Conservation (phyloP, 2,888 invertebrate genomes). For the Temnothorax rugatulus region DNA sequence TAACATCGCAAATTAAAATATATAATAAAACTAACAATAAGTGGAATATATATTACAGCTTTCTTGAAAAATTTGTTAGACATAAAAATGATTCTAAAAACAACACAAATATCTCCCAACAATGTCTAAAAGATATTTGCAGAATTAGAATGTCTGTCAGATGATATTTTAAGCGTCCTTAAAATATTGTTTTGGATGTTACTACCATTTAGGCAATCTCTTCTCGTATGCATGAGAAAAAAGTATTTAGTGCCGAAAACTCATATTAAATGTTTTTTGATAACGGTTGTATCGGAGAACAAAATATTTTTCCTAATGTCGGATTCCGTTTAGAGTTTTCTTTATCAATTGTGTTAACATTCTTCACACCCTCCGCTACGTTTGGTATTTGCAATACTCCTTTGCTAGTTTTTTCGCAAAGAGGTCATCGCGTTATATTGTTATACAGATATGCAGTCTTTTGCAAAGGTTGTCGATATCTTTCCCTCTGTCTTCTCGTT, state of each 20-base stretch:
- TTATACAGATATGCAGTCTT: slow-evolving; percentile 14
- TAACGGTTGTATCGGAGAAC: not conserved
- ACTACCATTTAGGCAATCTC: slow-evolving; percentile 14
- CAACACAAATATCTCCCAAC: not conserved
- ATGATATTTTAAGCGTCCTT: not conserved
- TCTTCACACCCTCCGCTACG: not conserved
- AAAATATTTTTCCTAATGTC: slow-evolving; percentile 19
- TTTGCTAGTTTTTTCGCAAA: not conserved
- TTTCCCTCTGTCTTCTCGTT: not conserved
- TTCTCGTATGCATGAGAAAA: not conserved
- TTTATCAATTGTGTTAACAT: not conserved
- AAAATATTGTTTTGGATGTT: not conserved
- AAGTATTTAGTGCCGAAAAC: slow-evolving; percentile 9
- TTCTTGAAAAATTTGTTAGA: not conserved
- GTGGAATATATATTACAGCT: not conserved
- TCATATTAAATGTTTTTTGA: not conserved
- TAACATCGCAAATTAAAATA: not conserved
- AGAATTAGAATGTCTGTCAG: not conserved
- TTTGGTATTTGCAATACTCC: slow-evolving; percentile 10
- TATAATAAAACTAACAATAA: slow-evolving; percentile 27
- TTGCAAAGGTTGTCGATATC: not conserved
- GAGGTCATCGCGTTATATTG: not conserved
- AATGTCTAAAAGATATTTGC: not conserved
- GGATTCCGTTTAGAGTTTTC: not conserved
- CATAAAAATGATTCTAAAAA: slow-evolving; percentile 11